phyloP scores from a whole-genome alignment of 2,888 invertebrate genomes.

The Drosophila picticornis region DNA sequence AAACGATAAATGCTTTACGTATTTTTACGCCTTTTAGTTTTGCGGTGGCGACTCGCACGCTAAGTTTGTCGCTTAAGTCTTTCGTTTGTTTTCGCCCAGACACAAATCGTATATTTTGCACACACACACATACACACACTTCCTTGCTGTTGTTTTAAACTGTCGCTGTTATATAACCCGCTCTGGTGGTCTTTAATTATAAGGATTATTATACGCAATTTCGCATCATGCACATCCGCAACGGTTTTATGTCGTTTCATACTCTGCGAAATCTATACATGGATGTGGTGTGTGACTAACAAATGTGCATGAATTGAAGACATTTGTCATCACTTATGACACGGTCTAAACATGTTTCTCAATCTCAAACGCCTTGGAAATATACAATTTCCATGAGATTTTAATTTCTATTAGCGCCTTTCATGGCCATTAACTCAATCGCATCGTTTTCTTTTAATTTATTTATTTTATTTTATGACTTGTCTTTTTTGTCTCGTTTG shows the following conservation, averaged over 20 bases:
- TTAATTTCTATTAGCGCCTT: slow-evolving; percentile 13
- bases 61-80: slow-evolving; percentile 73
- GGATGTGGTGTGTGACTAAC: not conserved
- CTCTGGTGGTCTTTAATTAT: slow-evolving; percentile 66
- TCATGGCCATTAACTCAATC: slow-evolving; percentile 31
- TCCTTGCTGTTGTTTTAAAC: slow-evolving; percentile 48
- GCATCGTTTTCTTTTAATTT: not conserved
- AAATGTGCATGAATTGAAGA: slow-evolving; percentile 29
- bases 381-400: slow-evolving; percentile 36
- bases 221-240: slow-evolving; percentile 67
- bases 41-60: slow-evolving; percentile 47
- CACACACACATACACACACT: slow-evolving; percentile 47
- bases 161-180: slow-evolving; percentile 51
- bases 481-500: slow-evolving; percentile 8
- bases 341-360: slow-evolving; percentile 29
- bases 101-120: slow-evolving; percentile 37
- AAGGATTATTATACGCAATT: slow-evolving; percentile 66
- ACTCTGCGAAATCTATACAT: not conserved
- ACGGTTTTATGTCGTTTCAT: slow-evolving; percentile 19
- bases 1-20: slow-evolving; percentile 62
- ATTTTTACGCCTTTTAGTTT: slow-evolving; percentile 66
- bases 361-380: slow-evolving; percentile 34
- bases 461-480: not conserved
- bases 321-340: slow-evolving; percentile 31
- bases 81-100: slow-evolving; percentile 67